Percentiles rank a stretch among this genome's conserved stretches.
Conservation (phyloP, 2,113 vertebrate genomes). For the Apistogramma diplotaenia region DNA sequence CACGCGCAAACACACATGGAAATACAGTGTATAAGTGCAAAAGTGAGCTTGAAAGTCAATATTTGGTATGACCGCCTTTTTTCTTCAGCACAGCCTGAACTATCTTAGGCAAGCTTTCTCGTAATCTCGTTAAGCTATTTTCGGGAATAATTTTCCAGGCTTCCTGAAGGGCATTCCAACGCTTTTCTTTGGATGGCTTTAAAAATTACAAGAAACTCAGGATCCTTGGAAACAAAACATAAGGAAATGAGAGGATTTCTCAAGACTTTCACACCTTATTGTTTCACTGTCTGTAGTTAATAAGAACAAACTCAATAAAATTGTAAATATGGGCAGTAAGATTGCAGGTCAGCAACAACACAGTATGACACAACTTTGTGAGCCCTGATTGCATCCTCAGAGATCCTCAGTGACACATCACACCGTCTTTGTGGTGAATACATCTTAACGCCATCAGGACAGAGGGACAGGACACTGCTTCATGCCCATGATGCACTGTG, state of each 20-base stretch:
- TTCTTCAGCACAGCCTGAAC: background rate
- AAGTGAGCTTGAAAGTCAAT: background rate
- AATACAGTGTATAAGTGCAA: background rate
- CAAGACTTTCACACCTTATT: background rate
- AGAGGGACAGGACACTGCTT: background rate
- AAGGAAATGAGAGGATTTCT: background rate
- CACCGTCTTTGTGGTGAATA: background rate
- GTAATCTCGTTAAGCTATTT: background rate
- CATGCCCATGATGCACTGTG: no score
- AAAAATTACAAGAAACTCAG: background rate
- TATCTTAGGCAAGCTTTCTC: background rate
- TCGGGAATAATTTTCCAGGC: background rate
- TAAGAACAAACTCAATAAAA: background rate
- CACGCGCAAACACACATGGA: background rate
- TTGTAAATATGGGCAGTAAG: background rate
- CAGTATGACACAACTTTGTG: background rate
- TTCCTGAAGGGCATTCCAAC: background rate
- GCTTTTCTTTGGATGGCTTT: background rate
- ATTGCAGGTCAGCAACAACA: background rate
- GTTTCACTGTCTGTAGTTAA: background rate
- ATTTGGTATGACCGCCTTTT: background rate
- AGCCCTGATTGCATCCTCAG: background rate
- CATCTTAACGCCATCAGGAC: background rate
- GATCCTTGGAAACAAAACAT: background rate
- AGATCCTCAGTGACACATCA: background rate